These are phyloP conservation scores for Leucophenga maculata DNA, from an alignment of 2,888 invertebrate species.

Conservation along the genomic window DNA sequence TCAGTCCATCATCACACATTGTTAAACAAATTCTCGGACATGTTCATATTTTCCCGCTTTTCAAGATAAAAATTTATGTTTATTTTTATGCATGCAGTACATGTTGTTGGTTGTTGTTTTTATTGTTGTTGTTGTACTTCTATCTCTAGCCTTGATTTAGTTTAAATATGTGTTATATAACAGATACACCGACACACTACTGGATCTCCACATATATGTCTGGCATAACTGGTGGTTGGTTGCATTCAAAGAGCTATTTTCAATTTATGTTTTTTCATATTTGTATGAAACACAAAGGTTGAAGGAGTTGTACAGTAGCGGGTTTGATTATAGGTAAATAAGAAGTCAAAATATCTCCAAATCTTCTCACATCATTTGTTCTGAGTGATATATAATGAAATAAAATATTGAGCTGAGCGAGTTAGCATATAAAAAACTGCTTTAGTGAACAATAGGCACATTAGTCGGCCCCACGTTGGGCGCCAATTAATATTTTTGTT, in stretches of 20 bases:
- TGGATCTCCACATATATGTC: no score
- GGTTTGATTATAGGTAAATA: no score
- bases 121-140: constrained; percentile 39
- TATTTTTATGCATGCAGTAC: constrained; percentile 55
- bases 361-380: no score
- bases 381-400: no score
- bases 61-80: constrained; percentile 61
- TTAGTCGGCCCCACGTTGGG: no score
- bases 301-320: no score
- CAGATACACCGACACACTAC: no score
- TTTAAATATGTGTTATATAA: constrained; percentile 47
- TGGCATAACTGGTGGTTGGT: not conserved
- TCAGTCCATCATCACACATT: constrained; percentile 13
- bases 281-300: not conserved
- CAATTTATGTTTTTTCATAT: constrained; percentile 4
- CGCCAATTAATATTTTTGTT: no score
- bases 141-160: constrained; percentile 56
- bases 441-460: no score
- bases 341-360: no score
- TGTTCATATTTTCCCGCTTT: constrained; percentile 37
- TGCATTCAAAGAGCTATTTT: not conserved
- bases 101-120: constrained; percentile 48
- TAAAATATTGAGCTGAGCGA: no score
- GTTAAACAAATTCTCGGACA: constrained; percentile 27
- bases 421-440: no score